phyloP scores from a whole-genome alignment of 2,888 invertebrate species.

The Aphodius granarius region DNA sequence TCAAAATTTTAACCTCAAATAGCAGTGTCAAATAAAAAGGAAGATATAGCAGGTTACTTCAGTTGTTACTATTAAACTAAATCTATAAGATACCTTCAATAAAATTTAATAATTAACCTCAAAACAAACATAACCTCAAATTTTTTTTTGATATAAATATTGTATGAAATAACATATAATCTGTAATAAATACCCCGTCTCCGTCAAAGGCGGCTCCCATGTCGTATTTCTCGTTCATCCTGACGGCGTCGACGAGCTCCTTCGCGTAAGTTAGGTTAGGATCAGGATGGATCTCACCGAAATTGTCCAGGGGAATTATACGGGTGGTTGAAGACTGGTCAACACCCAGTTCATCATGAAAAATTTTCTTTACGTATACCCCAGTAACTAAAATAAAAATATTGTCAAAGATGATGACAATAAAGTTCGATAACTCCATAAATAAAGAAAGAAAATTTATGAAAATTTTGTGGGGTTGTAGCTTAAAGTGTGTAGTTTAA shows the following conservation, averaged over 20 bases:
- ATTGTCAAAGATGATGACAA: no score
- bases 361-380: slow-evolving; percentile 88
- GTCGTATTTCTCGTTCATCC: slow-evolving; percentile 62
- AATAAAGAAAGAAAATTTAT: slow-evolving; percentile 2
- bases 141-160: background rate
- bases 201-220: slow-evolving; percentile 99
- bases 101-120: background rate
- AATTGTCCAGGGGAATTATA: slow-evolving; percentile 84
- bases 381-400: slow-evolving; percentile 84
- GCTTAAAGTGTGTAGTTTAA: slow-evolving; percentile 8
- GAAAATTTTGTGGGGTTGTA: background rate
- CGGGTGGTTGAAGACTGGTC: slow-evolving; percentile 67
- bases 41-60: no score
- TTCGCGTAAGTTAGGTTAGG: slow-evolving; percentile 91
- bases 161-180: background rate
- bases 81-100: background rate
- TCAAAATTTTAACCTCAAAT: no score
- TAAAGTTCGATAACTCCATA: background rate
- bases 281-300: slow-evolving; percentile 96
- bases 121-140: no score
- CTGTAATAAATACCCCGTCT: slow-evolving; percentile 67
- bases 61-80: background rate
- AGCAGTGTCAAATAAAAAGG: no score
- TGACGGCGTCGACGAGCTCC: slow-evolving; percentile 68
- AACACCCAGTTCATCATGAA: slow-evolving; percentile 83